Base-by-base conservation (phyloP, 2,888 invertebrate species). In the Scaptodrosophila latifasciaeformis region DNA sequence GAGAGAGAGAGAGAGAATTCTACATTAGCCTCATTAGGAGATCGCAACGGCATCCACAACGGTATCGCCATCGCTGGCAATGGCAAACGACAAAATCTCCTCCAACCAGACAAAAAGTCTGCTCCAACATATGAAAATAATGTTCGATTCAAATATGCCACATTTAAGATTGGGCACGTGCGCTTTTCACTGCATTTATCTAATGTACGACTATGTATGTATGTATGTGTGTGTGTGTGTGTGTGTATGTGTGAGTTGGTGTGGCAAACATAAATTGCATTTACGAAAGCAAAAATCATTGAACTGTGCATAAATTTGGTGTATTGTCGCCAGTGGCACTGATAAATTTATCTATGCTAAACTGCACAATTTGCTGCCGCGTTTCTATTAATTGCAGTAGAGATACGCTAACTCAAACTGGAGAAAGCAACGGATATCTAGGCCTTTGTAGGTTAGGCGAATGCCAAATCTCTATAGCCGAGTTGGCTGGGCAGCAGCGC, bases 111-210 rank as follows among this genome's bases (percentile, higher is more conserved):
- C 15, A 39, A 44, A 44, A 44, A 19, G 45, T 46, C 45, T 40
- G 58, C 43, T 49, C 46, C 43, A 47, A 52, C 62, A 62, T 60
- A 60, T 53, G 58, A 49, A 53, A 54, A 59, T 66, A 59, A 53
- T 63, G 55, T 55, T 53, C 67, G 62, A 69, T 76, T 69, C 58
- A 56, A 69, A 67, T 66, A 59, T 59, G 64, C 67, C 62, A 64
- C 59, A 66, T 69, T 71, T 52, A 54, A 72, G 71, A 72, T 71
- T 64, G 50, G 64, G 67, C 77, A 76, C 70, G 72, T 62, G 49
- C 34, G 15, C 13, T 47, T 19, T 49, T 19, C n/a, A 7, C 19
- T 21, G n/a, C n/a, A n/a, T n/a, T n/a, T n/a, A n/a, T 34, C 19
- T 34, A 46, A 46, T 37, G 21, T 40, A 19, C n/a, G 18, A 19